Conservation (phyloP, 2,113 vertebrate genomes). For the Seriola rivoliana region DNA sequence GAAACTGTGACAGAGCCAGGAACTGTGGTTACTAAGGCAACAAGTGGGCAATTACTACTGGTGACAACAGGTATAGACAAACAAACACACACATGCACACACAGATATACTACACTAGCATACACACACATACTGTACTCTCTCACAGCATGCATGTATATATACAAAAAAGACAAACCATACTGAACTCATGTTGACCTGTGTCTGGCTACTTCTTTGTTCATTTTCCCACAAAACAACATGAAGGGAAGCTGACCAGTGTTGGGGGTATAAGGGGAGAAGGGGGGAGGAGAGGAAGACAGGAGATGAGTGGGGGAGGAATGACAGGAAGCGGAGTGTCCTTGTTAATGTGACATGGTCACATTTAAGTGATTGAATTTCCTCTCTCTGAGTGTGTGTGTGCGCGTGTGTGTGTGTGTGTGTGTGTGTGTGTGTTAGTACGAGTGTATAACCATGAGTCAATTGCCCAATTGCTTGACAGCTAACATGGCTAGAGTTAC, state of each 20-base stretch:
- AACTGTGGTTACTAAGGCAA: slow-evolving; percentile 60
- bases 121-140: neutral
- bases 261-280: slow-evolving; percentile 7
- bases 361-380: slow-evolving; percentile 77
- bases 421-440: slow-evolving; percentile 49
- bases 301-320: slow-evolving; percentile 58
- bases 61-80: slow-evolving; percentile 22
- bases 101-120: neutral
- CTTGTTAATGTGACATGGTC: slow-evolving; percentile 78
- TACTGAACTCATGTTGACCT: slow-evolving; percentile 27
- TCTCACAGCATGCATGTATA: neutral
- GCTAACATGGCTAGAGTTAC: slow-evolving; percentile 60
- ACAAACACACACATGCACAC: neutral
- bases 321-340: slow-evolving; percentile 72
- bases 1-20: slow-evolving; percentile 38
- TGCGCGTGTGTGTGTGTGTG: slow-evolving; percentile 50
- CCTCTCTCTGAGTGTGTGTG: slow-evolving; percentile 57
- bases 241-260: slow-evolving; percentile 40
- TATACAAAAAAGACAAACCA: neutral
- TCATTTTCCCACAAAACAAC: slow-evolving; percentile 27
- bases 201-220: slow-evolving; percentile 12
- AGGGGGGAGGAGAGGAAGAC: slow-evolving; percentile 10
- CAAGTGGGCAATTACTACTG: slow-evolving; percentile 28
- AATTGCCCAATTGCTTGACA: slow-evolving; percentile 64
- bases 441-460: slow-evolving; percentile 53